A percentile compares a stretch with the other conserved stretches of the same genome.
Evolutionary conservation across 2,888 invertebrate genomes (phyloP).

Genomic region (Mythimna albipuncta): DNA sequence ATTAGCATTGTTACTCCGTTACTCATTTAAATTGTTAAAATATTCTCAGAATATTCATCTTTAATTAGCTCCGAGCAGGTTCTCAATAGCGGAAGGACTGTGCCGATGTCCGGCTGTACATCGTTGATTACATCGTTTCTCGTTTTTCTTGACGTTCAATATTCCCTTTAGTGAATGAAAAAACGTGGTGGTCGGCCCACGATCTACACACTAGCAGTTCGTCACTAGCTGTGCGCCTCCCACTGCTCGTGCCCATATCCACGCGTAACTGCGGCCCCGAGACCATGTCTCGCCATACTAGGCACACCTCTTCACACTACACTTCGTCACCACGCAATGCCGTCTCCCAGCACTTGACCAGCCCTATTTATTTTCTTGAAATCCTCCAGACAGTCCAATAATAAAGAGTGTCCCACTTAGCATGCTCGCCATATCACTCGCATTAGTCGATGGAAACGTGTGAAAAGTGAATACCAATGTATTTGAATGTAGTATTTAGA

Average conservation of each 20-base stretch:
- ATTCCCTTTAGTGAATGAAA: neutral
- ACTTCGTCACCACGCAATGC: neutral
- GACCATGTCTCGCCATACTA: neutral
- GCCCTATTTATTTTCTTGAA: neutral
- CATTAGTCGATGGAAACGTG: constrained; percentile 43
- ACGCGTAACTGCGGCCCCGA: neutral
- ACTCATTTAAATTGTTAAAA: constrained; percentile 68
- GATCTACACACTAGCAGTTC: constrained; percentile 1
- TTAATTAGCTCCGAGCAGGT: constrained; percentile 55
- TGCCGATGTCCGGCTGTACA: constrained; percentile 12
- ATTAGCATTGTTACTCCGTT: constrained; percentile 63
- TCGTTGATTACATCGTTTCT: neutral
- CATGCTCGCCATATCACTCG: constrained; percentile 22
- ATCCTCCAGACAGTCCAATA: constrained; percentile 10
- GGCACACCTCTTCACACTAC: neutral
- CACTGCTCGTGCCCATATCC: constrained; percentile 12
- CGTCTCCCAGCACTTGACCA: neutral
- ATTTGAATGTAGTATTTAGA: constrained; percentile 46
- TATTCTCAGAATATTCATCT: constrained; percentile 62
- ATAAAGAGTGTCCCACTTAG: constrained; percentile 3
- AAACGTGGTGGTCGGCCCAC: constrained; percentile 8
- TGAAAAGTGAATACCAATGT: constrained; percentile 41
- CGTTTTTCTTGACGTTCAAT: neutral
- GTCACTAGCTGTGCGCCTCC: constrained; percentile 5
- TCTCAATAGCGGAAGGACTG: constrained; percentile 48